Base-by-base conservation (phyloP, 2,888 invertebrate species). In the Sinopyrophorus schimmeli region DNA sequence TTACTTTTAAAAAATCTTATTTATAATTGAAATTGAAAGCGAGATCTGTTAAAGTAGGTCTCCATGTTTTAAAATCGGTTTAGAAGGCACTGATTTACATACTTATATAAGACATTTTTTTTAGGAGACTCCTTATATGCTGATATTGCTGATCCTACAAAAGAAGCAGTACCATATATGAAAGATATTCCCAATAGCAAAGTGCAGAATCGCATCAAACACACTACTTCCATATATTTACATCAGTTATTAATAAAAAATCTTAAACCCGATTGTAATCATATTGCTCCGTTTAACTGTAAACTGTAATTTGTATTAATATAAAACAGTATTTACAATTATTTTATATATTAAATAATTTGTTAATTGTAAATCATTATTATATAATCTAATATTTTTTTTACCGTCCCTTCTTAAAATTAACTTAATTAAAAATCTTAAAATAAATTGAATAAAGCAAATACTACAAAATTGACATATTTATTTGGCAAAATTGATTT, bases 41-140 rank as follows among this genome's bases (percentile, higher is more conserved):
- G n/a, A n/a, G n/a, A n/a, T n/a, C n/a, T n/a, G n/a, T n/a, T n/a
- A n/a, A n/a, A n/a, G n/a, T n/a, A n/a, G n/a, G n/a, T n/a, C n/a
- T n/a, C n/a, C n/a, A n/a, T n/a, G n/a, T n/a, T n/a, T n/a, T n/a
- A n/a, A n/a, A n/a, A n/a, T n/a, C n/a, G n/a, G n/a, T n/a, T n/a
- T n/a, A n/a, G n/a, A n/a, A n/a, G n/a, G n/a, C n/a, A n/a, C n/a
- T n/a, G n/a, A n/a, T n/a, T n/a, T n/a, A n/a, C n/a, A n/a, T n/a
- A n/a, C n/a, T n/a, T n/a, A n/a, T n/a, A n/a, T n/a, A n/a, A n/a
- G n/a, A n/a, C n/a, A n/a, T n/a, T n/a, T n/a, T n/a, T n/a, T n/a
- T 51, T 67, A 78, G 84, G 84, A 3, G 79, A 79, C 59, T 76
- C 74, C 49, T 58, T 71, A 14, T 78, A 78, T 64, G 77, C 77